Conservation (phyloP, 2,113 vertebrate species). For the Octodon degus region DNA sequence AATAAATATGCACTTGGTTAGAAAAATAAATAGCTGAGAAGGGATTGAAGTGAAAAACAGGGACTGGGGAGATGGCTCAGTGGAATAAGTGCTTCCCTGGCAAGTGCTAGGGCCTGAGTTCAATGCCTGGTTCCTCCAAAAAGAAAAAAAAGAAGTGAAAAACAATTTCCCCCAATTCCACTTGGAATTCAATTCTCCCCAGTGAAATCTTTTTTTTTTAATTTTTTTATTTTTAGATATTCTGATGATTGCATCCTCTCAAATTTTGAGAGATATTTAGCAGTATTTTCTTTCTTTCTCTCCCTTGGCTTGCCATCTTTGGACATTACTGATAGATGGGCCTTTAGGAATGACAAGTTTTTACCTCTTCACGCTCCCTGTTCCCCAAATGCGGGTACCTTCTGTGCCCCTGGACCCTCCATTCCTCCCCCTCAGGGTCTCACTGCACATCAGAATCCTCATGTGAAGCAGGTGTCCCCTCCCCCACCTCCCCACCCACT, state of each 20-base stretch:
- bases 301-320: background rate
- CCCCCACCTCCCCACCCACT: background rate
- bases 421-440: background rate
- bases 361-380: background rate
- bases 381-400: background rate
- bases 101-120: too few relatives aligned
- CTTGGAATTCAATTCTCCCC: background rate
- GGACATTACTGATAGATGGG: background rate
- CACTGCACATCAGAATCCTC: background rate
- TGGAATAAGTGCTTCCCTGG: too few relatives aligned
- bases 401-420: background rate
- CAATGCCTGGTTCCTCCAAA: too few relatives aligned
- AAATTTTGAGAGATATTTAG: background rate
- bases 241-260: background rate
- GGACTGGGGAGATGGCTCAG: too few relatives aligned
- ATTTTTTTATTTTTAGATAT: constrained; percentile 22
- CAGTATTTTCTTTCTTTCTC: background rate
- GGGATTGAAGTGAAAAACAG: background rate
- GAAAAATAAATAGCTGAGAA: constrained; percentile 7
- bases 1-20: background rate
- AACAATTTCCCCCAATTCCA: background rate
- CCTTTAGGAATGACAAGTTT: background rate
- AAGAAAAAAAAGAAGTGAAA: background rate
- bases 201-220: background rate
- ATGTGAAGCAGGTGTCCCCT: background rate